Percentiles rank a stretch among this genome's conserved stretches.
These are phyloP conservation scores for Plecturocebus donacophilus DNA, from an alignment of 2,113 vertebrate species.

Conservation along the genomic window DNA sequence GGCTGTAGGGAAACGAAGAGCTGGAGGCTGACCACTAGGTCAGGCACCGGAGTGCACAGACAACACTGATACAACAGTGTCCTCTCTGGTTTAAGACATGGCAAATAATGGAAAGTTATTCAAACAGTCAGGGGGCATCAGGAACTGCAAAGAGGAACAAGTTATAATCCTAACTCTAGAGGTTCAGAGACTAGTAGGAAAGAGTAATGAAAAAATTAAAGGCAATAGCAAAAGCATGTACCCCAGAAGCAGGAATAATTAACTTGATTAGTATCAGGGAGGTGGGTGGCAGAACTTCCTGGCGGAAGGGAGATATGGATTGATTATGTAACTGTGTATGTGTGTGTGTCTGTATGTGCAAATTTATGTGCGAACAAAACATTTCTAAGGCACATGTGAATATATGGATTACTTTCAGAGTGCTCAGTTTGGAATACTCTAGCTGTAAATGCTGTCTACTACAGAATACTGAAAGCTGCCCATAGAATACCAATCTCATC, in stretches of 20 bases:
- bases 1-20: background rate
- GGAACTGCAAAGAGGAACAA: background rate
- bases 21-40: background rate
- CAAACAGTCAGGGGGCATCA: rapidly evolving
- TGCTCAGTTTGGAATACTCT: background rate
- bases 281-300: background rate
- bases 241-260: background rate
- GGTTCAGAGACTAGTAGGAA: background rate
- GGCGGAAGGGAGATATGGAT: too few relatives aligned
- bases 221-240: background rate
- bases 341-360: rapidly evolving
- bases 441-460: background rate
- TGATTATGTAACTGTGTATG: background rate
- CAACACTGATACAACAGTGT: background rate
- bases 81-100: background rate
- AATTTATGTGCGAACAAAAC: rapidly evolving
- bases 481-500: background rate
- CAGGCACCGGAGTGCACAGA: background rate
- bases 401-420: rapidly evolving
- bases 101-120: background rate
- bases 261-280: background rate
- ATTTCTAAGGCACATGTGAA: background rate
- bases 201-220: background rate
- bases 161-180: background rate
- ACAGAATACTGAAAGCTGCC: background rate